These are phyloP conservation scores for Ictalurus punctatus DNA, from an alignment of 2,113 vertebrate species.

Conservation along the genomic window DNA sequence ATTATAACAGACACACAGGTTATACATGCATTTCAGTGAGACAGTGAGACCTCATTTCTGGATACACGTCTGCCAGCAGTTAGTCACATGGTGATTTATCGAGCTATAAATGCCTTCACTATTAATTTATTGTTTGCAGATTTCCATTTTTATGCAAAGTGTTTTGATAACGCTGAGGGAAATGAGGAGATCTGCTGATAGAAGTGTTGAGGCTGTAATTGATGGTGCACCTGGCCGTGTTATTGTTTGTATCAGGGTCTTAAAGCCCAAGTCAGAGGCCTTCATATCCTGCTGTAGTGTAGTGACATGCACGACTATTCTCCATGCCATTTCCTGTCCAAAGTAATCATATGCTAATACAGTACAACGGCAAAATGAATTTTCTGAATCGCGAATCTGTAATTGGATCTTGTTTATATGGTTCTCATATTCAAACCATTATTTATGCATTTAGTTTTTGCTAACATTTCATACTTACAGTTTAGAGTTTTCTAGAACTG, in stretches of 20 bases:
- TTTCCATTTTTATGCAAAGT: constrained; percentile 20
- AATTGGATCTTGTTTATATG: too few species aligned
- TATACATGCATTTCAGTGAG: neutral
- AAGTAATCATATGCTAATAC: neutral
- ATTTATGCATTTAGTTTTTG: neutral
- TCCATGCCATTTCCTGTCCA: neutral
- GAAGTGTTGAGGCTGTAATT: constrained; percentile 4
- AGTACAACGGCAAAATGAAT: neutral
- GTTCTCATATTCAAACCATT: neutral
- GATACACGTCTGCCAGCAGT: neutral
- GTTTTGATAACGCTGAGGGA: constrained; percentile 1
- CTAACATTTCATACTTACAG: neutral
- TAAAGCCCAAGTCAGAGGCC: neutral
- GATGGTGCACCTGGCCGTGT: constrained; percentile 9
- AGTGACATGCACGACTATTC: neutral
- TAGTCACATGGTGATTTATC: constrained; percentile 9
- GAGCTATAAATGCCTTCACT: neutral
- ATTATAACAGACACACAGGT: neutral
- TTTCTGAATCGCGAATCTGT: neutral
- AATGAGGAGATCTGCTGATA: constrained; percentile 9
- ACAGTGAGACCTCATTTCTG: neutral
- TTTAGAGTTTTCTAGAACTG: neutral
- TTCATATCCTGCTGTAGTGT: constrained; percentile 18
- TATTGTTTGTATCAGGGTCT: constrained; percentile 8
- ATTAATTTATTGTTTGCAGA: constrained; percentile 15